phyloP scores from a whole-genome alignment of 2,113 vertebrate species.

The Atrichornis clamosus region DNA sequence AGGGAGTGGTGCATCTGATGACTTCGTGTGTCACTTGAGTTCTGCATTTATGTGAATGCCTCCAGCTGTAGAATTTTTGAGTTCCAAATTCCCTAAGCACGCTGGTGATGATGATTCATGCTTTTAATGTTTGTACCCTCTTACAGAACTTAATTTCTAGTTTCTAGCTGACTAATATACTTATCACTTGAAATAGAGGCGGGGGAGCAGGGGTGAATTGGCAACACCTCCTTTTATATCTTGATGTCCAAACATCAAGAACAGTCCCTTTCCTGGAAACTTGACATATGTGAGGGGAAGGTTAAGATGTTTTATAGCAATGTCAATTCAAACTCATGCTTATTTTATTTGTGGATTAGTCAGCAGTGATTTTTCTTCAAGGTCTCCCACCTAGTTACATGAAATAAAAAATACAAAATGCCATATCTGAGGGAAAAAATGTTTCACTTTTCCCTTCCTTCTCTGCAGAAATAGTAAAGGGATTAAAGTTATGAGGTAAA shows the following conservation, averaged over 20 bases:
- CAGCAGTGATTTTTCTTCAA: not conserved
- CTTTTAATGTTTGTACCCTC: not conserved
- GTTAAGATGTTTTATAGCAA: not conserved
- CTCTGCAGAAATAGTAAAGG: not conserved
- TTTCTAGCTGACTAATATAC: not conserved
- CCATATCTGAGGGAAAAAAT: not conserved
- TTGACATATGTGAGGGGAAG: not conserved
- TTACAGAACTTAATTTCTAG: not conserved
- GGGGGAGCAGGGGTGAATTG: rapidly evolving
- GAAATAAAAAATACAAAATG: not conserved
- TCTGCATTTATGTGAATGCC: not conserved
- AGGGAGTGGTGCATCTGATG: not conserved
- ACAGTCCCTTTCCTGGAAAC: not conserved
- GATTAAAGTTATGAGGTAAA: not conserved
- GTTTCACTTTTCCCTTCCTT: not conserved
- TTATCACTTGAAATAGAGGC: too few species aligned
- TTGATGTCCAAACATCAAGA: not conserved
- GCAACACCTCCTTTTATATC: not conserved
- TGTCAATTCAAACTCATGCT: not conserved
- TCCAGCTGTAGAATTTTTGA: not conserved
- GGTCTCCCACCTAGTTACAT: not conserved
- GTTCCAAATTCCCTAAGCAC: not conserved
- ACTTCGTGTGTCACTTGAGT: not conserved
- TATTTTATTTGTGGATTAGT: not conserved
- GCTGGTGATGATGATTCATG: not conserved